Evolutionary conservation across 92 coral and sea anemone species (phyloP).

Genomic region (Siderastrea siderea): DNA sequence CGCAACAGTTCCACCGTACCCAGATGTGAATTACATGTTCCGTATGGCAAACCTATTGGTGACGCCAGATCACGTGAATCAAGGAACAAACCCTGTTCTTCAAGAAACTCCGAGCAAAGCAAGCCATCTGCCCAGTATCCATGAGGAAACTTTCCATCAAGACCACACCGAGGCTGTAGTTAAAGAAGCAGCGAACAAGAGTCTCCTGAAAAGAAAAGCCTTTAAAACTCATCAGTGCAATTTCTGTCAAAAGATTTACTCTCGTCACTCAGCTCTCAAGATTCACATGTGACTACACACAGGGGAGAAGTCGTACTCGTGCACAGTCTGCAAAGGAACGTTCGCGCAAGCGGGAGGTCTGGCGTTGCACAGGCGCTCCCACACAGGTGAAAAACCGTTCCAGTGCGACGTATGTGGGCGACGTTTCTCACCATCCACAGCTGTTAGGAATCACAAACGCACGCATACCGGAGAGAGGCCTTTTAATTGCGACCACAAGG

Average conservation of each 20-base stretch:
- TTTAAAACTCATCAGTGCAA: slow-evolving; percentile 10
- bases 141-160: background rate
- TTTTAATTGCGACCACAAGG: slow-evolving; percentile 61
- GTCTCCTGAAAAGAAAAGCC: background rate
- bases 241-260: slow-evolving; percentile 26
- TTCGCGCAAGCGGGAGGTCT: slow-evolving; percentile 78
- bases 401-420: slow-evolving; percentile 74
- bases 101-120: background rate
- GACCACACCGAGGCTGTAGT: background rate
- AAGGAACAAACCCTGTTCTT: background rate
- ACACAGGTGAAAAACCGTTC: slow-evolving; percentile 85
- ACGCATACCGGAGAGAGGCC: slow-evolving; percentile 89
- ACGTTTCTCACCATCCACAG: slow-evolving; percentile 81
- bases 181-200: background rate
- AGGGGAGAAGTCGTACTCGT: slow-evolving; percentile 72
- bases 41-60: slow-evolving; percentile 74
- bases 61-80: slow-evolving; percentile 1
- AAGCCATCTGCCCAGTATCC: background rate
- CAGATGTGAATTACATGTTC: slow-evolving; percentile 73
- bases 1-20: slow-evolving; percentile 46
- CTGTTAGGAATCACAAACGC: slow-evolving; percentile 80
- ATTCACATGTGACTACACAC: slow-evolving; percentile 75
- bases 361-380: slow-evolving; percentile 71
- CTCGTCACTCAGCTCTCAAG: slow-evolving; percentile 77
- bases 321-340: slow-evolving; percentile 63